phyloP scores from a whole-genome alignment of 2,888 invertebrate species.

The Blastobasis lacticolella region DNA sequence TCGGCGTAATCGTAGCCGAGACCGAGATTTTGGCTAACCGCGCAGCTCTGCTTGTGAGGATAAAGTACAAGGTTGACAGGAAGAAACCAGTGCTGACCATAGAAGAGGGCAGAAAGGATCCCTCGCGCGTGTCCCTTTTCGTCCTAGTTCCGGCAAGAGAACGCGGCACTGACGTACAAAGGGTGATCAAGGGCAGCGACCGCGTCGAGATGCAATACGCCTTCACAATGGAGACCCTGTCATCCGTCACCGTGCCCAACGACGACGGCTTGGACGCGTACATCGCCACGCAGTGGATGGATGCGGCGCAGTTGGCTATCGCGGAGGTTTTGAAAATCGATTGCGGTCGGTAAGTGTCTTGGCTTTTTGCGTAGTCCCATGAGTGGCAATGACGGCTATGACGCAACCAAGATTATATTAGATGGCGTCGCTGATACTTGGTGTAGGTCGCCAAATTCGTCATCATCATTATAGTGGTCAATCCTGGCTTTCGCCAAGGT shows the following conservation, averaged over 20 bases:
- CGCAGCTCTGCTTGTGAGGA: slow-evolving; percentile 63
- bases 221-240: slow-evolving; percentile 80
- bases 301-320: slow-evolving; percentile 66
- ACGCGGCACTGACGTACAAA: slow-evolving; percentile 49
- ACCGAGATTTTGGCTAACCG: slow-evolving; percentile 53
- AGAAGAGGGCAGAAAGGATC: slow-evolving; percentile 12
- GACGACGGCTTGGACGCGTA: slow-evolving; percentile 80
- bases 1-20: slow-evolving; percentile 76
- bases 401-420: too few relatives aligned
- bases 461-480: too few relatives aligned
- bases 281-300: slow-evolving; percentile 74
- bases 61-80: slow-evolving; percentile 48
- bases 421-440: too few relatives aligned
- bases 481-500: too few relatives aligned
- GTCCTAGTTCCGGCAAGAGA: slow-evolving; percentile 36
- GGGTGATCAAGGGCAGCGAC: slow-evolving; percentile 72
- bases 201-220: slow-evolving; percentile 77
- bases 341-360: too few relatives aligned
- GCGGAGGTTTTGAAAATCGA: slow-evolving; percentile 63
- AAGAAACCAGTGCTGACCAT: slow-evolving; percentile 18
- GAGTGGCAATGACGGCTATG: too few relatives aligned
- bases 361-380: too few relatives aligned
- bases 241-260: slow-evolving; percentile 73
- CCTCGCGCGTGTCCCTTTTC: slow-evolving; percentile 23
- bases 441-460: too few relatives aligned